Evolutionary conservation across 1,140 invertebrate genomes (phyloP).

Genomic region (Chironomus striatipennis): DNA sequence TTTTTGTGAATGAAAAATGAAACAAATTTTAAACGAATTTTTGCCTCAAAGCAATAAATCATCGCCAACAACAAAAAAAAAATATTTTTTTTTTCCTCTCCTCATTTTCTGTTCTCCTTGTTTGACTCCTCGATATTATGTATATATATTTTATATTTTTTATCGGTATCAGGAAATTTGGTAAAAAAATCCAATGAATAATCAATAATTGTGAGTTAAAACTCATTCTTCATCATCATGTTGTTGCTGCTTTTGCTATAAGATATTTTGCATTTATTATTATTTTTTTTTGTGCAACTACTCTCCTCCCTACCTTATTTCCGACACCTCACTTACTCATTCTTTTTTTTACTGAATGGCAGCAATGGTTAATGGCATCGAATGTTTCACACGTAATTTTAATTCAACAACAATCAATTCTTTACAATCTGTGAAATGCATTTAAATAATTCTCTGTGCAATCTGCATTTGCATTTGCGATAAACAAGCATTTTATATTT

Average conservation of each 20-base stretch:
- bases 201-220: conserved; percentile 3
- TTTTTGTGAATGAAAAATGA: conserved; percentile 11
- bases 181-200: conserved; percentile 8
- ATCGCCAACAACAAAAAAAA: not conserved
- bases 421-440: conserved; percentile 1
- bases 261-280: not conserved
- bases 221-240: conserved; percentile 7
- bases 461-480: conserved; percentile 4
- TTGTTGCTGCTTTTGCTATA: not conserved
- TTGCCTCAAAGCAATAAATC: conserved; percentile 10
- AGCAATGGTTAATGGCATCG: not conserved
- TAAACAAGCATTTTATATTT: not conserved
- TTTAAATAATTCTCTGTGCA: not conserved
- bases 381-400: conserved; percentile 14
- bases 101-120: not conserved
- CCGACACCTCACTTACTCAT: too few relatives aligned
- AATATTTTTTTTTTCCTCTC: not conserved
- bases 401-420: conserved; percentile 14
- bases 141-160: conserved; percentile 4
- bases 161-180: not conserved
- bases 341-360: too few relatives aligned
- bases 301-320: too few relatives aligned
- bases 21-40: conserved; percentile 15
- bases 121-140: not conserved
- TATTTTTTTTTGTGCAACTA: not conserved